Percentiles rank a stretch among this genome's conserved stretches.
Conservation (phyloP, 2,113 vertebrate species). For the Hemichromis elongatus region DNA sequence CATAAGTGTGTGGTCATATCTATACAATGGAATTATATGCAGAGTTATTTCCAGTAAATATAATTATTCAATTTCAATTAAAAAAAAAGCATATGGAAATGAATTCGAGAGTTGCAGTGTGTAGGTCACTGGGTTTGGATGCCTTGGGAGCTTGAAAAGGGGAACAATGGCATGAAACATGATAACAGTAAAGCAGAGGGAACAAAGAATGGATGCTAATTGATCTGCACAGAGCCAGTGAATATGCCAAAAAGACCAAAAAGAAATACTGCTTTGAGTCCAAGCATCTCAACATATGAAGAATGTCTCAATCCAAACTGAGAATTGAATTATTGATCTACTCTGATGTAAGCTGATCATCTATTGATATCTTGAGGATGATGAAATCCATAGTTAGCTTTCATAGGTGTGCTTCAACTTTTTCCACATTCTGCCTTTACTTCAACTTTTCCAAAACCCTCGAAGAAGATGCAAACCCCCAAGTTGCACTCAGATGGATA, state of each 20-base stretch:
- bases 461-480: not conserved
- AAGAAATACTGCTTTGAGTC: not conserved
- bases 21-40: not conserved
- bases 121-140: not conserved
- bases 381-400: not conserved
- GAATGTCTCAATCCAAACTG: not conserved
- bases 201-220: not conserved
- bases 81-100: not conserved
- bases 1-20: not conserved
- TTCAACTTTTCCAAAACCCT: not conserved
- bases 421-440: not conserved
- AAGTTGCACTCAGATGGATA: not conserved
- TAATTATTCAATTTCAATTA: not conserved
- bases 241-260: not conserved
- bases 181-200: not conserved
- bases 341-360: not conserved
- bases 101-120: not conserved
- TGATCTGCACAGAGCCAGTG: not conserved
- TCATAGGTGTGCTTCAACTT: not conserved
- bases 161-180: conserved; percentile 8
- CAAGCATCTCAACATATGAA: not conserved
- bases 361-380: not conserved
- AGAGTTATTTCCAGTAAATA: not conserved
- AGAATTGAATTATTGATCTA: not conserved
- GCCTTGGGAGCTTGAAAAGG: not conserved